These are phyloP conservation scores for Indri indri DNA, from an alignment of 2,113 vertebrate species.

Conservation along the genomic window DNA sequence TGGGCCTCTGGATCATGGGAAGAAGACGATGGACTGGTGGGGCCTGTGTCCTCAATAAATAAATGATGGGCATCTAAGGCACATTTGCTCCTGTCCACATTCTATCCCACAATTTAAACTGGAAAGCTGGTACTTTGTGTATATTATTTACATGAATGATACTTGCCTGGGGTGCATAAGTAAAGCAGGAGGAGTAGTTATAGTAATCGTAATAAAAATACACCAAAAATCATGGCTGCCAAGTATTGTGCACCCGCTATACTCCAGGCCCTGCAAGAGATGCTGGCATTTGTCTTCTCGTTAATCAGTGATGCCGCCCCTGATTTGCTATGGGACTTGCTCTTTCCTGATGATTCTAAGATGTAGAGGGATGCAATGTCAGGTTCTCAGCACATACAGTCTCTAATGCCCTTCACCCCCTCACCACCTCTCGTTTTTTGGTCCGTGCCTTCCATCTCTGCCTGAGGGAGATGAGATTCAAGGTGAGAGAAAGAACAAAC, in stretches of 20 bases:
- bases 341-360: neutral
- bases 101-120: neutral
- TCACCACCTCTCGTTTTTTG: neutral
- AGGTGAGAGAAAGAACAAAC: constrained; percentile 88
- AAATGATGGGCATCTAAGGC: neutral
- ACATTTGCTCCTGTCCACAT: neutral
- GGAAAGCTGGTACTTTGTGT: neutral
- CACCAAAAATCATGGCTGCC: neutral
- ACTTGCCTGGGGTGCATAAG: neutral
- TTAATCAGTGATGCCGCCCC: neutral
- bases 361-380: neutral
- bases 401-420: neutral
- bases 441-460: constrained; percentile 67
- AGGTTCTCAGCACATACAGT: accelerated
- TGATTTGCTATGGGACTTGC: neutral
- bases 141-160: neutral
- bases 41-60: neutral
- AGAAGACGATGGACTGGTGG: neutral
- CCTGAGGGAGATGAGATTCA: constrained; percentile 77
- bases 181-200: neutral
- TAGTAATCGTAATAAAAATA: neutral
- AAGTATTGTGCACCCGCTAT: neutral
- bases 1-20: neutral
- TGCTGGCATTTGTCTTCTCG: neutral
- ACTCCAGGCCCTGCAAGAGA: neutral